These are phyloP conservation scores for Danionella dracula DNA, from an alignment of 2,797 vertebrate genomes.

Conservation along the genomic window DNA sequence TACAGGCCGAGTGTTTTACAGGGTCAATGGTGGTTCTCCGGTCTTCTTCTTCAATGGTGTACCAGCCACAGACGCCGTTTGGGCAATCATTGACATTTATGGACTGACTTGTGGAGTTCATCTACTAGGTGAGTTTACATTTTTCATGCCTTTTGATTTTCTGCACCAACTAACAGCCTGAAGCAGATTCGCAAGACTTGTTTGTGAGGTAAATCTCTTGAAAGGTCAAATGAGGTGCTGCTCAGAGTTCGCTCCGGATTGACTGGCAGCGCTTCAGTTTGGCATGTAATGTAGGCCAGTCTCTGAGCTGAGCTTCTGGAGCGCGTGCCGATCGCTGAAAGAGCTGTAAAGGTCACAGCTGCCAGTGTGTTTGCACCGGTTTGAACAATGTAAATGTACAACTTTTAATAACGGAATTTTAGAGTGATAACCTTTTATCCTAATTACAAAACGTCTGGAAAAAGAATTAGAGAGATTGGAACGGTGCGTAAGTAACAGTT, in stretches of 20 bases:
- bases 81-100: conserved; percentile 91
- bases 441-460: conserved; percentile 31
- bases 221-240: conserved; percentile 12
- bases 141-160: not conserved
- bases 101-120: conserved; percentile 89
- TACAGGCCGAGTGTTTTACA: conserved; percentile 92
- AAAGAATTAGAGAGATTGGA: conserved; percentile 24
- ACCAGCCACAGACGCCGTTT: conserved; percentile 78
- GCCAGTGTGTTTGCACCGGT: not conserved
- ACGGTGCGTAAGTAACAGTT: not conserved
- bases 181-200: not conserved
- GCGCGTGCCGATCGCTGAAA: not conserved
- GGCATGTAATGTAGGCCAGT: conserved; percentile 5
- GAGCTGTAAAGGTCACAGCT: conserved; percentile 9
- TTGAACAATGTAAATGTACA: conserved; percentile 22
- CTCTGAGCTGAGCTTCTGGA: conserved; percentile 7
- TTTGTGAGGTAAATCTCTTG: not conserved
- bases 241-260: not conserved
- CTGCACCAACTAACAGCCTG: not conserved
- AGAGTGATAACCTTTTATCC: conserved; percentile 14
- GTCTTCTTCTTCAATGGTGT: conserved; percentile 94
- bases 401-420: conserved; percentile 25
- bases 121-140: conserved; percentile 83
- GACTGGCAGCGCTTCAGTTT: not conserved
- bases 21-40: conserved; percentile 83